A percentile compares a stretch with the other conserved stretches of the same genome.
Conservation (phyloP, 2,888 invertebrate species). For the Tanytarsus gracilentus region DNA sequence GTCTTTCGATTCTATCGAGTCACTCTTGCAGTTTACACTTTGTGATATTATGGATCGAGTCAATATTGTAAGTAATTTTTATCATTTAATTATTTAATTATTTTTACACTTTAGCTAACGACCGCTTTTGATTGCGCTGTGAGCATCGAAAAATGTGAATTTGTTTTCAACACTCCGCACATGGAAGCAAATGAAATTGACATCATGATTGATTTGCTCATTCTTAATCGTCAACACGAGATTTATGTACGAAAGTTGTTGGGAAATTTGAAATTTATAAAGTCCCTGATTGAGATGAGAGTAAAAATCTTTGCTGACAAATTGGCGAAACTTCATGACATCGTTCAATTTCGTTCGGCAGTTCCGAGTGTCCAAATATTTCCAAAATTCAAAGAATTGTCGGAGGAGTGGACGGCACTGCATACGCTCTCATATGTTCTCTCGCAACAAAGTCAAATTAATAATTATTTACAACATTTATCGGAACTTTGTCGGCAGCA, state of each 20-base stretch:
- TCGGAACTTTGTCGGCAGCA: slow-evolving; percentile 34
- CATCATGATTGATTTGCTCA: slow-evolving; percentile 32
- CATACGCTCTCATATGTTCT: slow-evolving; percentile 67
- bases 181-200: slow-evolving; percentile 29
- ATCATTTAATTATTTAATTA: background rate
- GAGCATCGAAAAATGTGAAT: slow-evolving; percentile 10
- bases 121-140: slow-evolving; percentile 21
- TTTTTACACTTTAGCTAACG: slow-evolving; percentile 1
- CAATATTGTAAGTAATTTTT: slow-evolving; percentile 18
- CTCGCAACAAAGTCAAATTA: slow-evolving; percentile 50
- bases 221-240: slow-evolving; percentile 32
- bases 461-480: slow-evolving; percentile 44
- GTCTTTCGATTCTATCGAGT: slow-evolving; percentile 20
- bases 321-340: slow-evolving; percentile 57
- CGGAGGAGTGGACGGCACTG: slow-evolving; percentile 64
- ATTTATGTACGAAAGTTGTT: slow-evolving; percentile 32
- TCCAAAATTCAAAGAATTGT: slow-evolving; percentile 67
- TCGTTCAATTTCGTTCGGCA: slow-evolving; percentile 65
- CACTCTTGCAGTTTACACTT: slow-evolving; percentile 25
- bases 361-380: slow-evolving; percentile 71
- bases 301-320: slow-evolving; percentile 41
- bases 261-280: slow-evolving; percentile 33
- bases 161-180: slow-evolving; percentile 11
- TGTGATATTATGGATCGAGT: slow-evolving; percentile 28
- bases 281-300: slow-evolving; percentile 40